These are phyloP conservation scores for Latrodectus hesperus DNA, from an alignment of 2,888 invertebrate genomes.

Conservation along the genomic window DNA sequence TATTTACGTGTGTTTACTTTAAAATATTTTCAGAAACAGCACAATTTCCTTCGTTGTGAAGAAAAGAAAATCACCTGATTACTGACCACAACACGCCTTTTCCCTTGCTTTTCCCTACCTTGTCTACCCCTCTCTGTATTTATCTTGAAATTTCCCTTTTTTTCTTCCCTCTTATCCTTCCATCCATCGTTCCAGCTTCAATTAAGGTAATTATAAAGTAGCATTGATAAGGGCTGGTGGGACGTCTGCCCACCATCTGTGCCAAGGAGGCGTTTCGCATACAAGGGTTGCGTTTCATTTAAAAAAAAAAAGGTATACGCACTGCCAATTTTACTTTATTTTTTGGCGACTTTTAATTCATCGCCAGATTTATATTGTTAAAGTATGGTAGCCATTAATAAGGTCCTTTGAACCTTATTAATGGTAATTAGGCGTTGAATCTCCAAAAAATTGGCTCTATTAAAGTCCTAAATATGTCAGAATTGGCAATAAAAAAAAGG, in stretches of 20 bases:
- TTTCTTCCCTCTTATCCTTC: background rate
- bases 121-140: background rate
- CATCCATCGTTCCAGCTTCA: constrained; percentile 24
- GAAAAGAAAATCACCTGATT: constrained; percentile 6
- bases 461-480: too few species aligned
- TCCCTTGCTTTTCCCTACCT: background rate
- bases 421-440: too few species aligned
- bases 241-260: constrained; percentile 68
- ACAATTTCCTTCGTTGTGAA: too few species aligned
- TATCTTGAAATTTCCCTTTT: constrained; percentile 7
- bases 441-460: too few species aligned
- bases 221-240: constrained; percentile 33
- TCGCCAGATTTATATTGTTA: constrained; percentile 12
- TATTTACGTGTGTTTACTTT: too few species aligned
- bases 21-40: too few species aligned
- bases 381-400: background rate
- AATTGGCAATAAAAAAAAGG: too few species aligned
- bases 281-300: constrained; percentile 18
- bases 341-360: constrained; percentile 19
- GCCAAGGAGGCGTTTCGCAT: constrained; percentile 23
- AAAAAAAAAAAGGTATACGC: background rate
- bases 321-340: too few species aligned
- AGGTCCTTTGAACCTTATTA: too few species aligned
- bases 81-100: constrained; percentile 17
- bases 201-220: constrained; percentile 70